Conservation (phyloP, 2,113 vertebrate species). For the Melanocharis versteri region DNA sequence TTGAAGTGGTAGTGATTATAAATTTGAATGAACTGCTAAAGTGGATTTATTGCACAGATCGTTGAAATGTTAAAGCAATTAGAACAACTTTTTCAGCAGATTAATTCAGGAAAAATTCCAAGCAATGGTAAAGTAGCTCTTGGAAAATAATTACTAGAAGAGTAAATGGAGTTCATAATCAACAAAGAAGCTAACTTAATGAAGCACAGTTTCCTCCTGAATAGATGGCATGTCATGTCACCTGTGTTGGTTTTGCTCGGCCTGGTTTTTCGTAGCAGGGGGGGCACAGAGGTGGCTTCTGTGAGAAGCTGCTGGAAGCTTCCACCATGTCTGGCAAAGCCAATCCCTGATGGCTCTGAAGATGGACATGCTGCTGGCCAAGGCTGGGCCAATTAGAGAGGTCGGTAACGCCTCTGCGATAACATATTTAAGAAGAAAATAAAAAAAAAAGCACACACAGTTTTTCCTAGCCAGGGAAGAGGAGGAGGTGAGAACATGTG, state of each 20-base stretch:
- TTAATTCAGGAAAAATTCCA: constrained; percentile 8
- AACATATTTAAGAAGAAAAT: background rate
- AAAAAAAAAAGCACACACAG: background rate
- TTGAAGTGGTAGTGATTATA: constrained; percentile 24
- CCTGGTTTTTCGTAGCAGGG: background rate
- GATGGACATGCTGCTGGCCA: background rate
- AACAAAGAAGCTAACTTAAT: constrained; percentile 22
- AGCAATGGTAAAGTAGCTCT: background rate
- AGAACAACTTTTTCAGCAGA: background rate
- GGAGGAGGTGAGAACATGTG: too few relatives aligned
- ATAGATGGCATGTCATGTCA: background rate
- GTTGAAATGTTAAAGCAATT: constrained; percentile 26
- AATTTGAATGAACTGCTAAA: constrained; percentile 29
- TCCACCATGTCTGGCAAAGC: background rate
- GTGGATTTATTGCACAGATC: background rate
- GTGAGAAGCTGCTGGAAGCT: background rate
- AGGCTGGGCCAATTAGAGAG: background rate
- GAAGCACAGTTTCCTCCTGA: background rate
- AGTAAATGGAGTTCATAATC: constrained; percentile 13
- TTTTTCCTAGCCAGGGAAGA: background rate
- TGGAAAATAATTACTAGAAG: constrained; percentile 33
- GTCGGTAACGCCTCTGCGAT: accelerated
- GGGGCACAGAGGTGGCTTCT: background rate
- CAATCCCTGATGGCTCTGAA: background rate
- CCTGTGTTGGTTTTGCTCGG: background rate